Evolutionary conservation across 2,113 vertebrate genomes (phyloP).

Genomic region (Phylloscopus trochiloides): DNA sequence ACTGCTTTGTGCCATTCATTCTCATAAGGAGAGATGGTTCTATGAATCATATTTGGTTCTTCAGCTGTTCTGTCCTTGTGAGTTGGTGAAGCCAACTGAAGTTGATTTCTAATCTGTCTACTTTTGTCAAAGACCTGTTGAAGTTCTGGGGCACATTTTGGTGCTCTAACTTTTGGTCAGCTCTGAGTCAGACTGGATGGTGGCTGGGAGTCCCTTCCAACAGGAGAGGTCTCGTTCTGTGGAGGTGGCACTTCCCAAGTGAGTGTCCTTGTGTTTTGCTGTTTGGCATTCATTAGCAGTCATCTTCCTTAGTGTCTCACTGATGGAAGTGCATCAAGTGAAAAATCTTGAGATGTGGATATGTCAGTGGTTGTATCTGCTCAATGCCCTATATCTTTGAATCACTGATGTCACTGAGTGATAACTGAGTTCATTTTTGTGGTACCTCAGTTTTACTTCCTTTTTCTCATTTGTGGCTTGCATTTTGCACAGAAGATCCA

Average conservation of each 20-base stretch:
- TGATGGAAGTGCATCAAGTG: background rate
- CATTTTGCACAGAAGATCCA: background rate
- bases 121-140: background rate
- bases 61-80: fast-evolving
- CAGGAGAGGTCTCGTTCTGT: fast-evolving
- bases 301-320: background rate
- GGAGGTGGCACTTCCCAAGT: background rate
- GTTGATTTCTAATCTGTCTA: background rate
- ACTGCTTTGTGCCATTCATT: background rate
- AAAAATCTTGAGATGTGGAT: background rate
- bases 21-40: background rate
- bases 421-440: background rate
- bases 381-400: background rate
- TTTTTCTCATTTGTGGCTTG: background rate
- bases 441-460: background rate
- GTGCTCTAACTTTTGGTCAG: background rate
- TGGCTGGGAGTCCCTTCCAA: background rate
- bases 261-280: background rate
- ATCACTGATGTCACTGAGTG: background rate
- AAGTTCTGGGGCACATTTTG: background rate
- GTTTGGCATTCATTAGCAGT: background rate
- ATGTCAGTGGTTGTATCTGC: background rate
- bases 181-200: fast-evolving
- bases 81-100: background rate
- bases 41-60: background rate